Evolutionary conservation across 2,888 invertebrate species (phyloP), one percentile per base, ranked within the genome.

Genomic region (Eurytoma californica): DNA sequence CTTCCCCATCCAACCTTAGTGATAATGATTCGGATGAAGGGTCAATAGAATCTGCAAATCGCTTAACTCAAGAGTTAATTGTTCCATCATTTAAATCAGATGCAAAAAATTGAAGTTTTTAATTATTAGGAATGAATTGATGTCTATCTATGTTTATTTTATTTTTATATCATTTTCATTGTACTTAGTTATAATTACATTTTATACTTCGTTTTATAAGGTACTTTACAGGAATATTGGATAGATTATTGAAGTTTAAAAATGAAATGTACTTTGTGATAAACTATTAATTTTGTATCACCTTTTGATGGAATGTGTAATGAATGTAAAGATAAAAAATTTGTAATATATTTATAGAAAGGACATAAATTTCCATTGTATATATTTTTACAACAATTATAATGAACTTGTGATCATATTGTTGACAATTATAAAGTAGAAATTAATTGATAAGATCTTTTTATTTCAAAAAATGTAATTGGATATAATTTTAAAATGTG

Each of bases 1-100:
- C 95, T 58, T 95, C 95, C 9, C 95, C 96, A 0, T 92, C 94
- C 75, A 94, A 94, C 87, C 92, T 94, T 77, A 95, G 95, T 0
- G 95, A 95, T 89, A 94, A 94, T 67, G 95, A 95, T 84, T 95
- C 95, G 55, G 94, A 92, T 91, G 86, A 82, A 65, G 80, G 67
- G 57, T 78, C 66, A 18, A 2, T 51, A 47, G 77, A 78, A 30
- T 28, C 20, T 57, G 13, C 63, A 13, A 72, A 58, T 67, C 20
- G 5, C 0, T 16, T 16, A 20, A 55, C 9, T 7, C 51, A 67
- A 61, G 49, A 79, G n/a, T 66, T 66, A 24, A 61, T 72, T 69
- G 51, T 74, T 73, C 69, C 39, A 18, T 7, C 53, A 72, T 7
- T 63, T 16, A 24, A n/a, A 69, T 2, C 53, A 24, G 65, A 9